Evolutionary conservation across 2,888 invertebrate genomes (phyloP).

Genomic region (Hydrotaea diabolus): DNA sequence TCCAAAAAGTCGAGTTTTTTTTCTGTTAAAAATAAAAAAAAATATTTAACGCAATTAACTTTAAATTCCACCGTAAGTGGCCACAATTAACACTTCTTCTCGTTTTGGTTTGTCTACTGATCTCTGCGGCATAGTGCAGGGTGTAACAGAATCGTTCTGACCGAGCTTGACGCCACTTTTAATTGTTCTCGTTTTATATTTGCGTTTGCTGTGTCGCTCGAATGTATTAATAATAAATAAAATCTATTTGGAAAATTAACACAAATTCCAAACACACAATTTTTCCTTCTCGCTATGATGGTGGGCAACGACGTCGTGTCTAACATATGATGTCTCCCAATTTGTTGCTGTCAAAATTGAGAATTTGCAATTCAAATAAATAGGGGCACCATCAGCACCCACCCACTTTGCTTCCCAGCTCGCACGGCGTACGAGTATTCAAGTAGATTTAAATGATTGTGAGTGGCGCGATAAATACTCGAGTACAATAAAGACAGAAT

Average conservation of each 20-base stretch:
- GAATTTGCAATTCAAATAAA: slow-evolving; percentile 2
- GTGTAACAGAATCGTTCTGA: no score
- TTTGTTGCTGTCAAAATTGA: not conserved
- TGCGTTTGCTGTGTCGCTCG: not conserved
- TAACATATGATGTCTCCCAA: not conserved
- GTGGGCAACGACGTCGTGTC: not conserved
- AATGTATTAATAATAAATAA: slow-evolving; percentile 13
- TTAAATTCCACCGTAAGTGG: no score
- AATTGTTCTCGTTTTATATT: not conserved
- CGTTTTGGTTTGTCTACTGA: no score
- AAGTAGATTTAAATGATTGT: no score
- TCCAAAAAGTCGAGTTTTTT: no score
- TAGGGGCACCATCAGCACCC: not conserved
- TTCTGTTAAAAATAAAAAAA: no score
- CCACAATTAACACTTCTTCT: no score
- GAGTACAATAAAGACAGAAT: not conserved
- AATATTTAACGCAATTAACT: no score
- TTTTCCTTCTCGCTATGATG: not conserved
- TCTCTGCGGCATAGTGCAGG: no score
- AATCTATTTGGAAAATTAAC: slow-evolving; percentile 17
- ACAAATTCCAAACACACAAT: not conserved
- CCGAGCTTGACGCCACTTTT: no score
- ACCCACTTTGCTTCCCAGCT: not conserved
- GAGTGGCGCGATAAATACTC: not conserved
- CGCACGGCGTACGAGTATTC: no score